Conservation (phyloP, 2,797 vertebrate species). For the Lacerta viridis region DNA sequence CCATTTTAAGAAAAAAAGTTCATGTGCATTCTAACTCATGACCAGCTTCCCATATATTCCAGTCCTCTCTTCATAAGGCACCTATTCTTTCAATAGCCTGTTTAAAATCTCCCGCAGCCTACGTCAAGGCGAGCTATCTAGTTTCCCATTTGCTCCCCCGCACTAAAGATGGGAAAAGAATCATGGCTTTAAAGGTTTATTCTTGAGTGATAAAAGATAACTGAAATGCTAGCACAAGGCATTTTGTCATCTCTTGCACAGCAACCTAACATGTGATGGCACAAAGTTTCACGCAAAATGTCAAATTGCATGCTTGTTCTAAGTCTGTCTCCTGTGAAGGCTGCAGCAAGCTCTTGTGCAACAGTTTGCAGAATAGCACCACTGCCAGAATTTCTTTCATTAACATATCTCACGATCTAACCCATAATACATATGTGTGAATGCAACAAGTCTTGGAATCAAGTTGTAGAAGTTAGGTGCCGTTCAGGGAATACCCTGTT, state of each 20-base stretch:
- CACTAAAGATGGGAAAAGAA: neutral
- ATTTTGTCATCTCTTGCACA: neutral
- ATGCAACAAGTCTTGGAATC: neutral
- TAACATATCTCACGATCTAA: neutral
- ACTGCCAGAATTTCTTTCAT: neutral
- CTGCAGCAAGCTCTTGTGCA: neutral
- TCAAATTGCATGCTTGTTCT: neutral
- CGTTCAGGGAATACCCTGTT: too few relatives aligned
- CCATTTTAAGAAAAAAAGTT: too few relatives aligned
- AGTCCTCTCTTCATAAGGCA: neutral
- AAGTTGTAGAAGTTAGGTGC: neutral
- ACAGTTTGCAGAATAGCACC: neutral
- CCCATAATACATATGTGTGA: neutral
- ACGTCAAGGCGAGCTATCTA: neutral
- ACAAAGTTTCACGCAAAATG: neutral
- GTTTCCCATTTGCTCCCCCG: neutral
- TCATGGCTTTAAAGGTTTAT: constrained; percentile 3
- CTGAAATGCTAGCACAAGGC: neutral
- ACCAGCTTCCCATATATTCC: neutral
- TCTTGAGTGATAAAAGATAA: neutral
- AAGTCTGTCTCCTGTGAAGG: neutral
- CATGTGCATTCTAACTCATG: too few relatives aligned
- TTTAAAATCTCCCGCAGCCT: neutral
- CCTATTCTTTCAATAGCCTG: neutral
- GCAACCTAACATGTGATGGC: neutral